Conservation (phyloP, 1,140 invertebrate genomes). For the Hycleus cichorii region DNA sequence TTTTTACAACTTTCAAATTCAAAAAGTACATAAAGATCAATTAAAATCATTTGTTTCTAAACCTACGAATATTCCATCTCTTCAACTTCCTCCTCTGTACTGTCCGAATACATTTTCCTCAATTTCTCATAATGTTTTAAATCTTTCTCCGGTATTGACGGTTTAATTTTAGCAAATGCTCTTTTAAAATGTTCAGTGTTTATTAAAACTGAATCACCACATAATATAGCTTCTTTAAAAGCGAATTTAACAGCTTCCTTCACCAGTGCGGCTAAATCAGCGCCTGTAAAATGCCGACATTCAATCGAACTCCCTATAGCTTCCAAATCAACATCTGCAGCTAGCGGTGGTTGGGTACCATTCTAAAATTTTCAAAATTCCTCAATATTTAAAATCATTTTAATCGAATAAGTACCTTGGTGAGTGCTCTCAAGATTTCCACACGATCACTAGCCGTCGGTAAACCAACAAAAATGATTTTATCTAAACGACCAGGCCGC, state of each 20-base stretch:
- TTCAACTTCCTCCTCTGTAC: conserved; percentile 30
- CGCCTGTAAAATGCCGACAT: conserved; percentile 81
- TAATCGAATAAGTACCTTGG: conserved; percentile 60
- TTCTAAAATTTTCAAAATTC: conserved; percentile 43
- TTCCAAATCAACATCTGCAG: conserved; percentile 69
- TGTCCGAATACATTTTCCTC: conserved; percentile 31
- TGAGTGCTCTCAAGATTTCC: conserved; percentile 85
- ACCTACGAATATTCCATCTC: conserved; percentile 39
- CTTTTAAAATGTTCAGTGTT: conserved; percentile 45
- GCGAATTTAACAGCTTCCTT: conserved; percentile 74
- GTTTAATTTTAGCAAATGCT: conserved; percentile 68
- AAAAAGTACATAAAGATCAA: no score
- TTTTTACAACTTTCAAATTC: no score
- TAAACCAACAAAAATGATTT: conserved; percentile 89
- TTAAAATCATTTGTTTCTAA: neutral
- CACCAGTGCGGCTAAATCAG: conserved; percentile 83
- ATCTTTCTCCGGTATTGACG: conserved; percentile 66
- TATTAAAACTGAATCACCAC: conserved; percentile 38
- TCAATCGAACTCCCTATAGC: conserved; percentile 54
- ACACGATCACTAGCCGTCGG: conserved; percentile 70
- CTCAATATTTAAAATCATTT: neutral
- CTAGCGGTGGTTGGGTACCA: conserved; percentile 67
- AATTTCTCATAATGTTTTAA: conserved; percentile 39
- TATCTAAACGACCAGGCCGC: conserved; percentile 89
- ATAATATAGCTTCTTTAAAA: conserved; percentile 57